A percentile compares a stretch with the other conserved stretches of the same genome.
These are phyloP conservation scores for Salvator merianae DNA, from an alignment of 2,113 vertebrate species.

Conservation along the genomic window DNA sequence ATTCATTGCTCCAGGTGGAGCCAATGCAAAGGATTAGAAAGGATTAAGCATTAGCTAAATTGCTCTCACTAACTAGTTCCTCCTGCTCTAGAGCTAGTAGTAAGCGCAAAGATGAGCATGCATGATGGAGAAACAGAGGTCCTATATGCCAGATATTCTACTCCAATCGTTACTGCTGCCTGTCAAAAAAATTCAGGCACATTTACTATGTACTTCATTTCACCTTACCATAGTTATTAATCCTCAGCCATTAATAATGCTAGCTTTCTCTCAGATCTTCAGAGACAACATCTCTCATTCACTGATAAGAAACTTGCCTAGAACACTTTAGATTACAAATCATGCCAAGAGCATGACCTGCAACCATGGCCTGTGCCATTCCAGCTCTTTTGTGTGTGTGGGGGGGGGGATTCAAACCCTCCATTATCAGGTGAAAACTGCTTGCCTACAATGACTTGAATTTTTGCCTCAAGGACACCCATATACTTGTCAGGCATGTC, in stretches of 20 bases:
- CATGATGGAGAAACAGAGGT: too few relatives aligned
- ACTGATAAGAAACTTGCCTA: too few relatives aligned
- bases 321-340: too few relatives aligned
- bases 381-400: background rate
- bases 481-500: too few relatives aligned
- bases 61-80: background rate
- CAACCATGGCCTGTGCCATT: background rate
- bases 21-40: background rate
- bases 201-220: background rate
- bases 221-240: too few relatives aligned
- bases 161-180: background rate
- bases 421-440: background rate
- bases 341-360: background rate
- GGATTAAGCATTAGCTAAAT: background rate
- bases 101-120: background rate
- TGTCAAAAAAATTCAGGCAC: background rate
- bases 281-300: too few relatives aligned
- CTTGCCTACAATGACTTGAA: background rate
- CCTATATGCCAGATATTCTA: background rate
- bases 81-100: background rate
- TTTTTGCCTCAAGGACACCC: background rate
- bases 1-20: background rate
- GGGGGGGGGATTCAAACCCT: background rate
- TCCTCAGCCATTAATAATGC: background rate
- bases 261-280: background rate